phyloP scores from a whole-genome alignment of 2,888 invertebrate genomes.

The Andrena flavipes region DNA sequence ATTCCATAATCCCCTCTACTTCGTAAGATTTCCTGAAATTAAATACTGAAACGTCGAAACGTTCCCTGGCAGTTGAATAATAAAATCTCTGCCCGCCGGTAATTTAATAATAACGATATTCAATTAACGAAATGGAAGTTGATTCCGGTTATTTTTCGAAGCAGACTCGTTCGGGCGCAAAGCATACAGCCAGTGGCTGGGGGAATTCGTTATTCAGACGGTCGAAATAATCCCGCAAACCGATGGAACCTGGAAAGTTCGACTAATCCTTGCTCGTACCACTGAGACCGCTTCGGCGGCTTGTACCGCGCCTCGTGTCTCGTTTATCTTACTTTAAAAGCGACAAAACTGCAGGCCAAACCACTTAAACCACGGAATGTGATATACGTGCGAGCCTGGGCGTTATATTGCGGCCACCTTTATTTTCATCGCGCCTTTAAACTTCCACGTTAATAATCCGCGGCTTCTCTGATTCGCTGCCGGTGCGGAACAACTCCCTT shows the following conservation, averaged over 20 bases:
- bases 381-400: background rate
- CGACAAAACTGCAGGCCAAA: slow-evolving; percentile 25
- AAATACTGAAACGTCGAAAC: too few relatives aligned
- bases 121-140: too few relatives aligned
- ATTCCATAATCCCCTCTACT: too few relatives aligned
- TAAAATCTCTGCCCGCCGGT: too few relatives aligned
- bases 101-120: too few relatives aligned
- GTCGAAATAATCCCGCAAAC: background rate
- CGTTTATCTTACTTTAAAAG: slow-evolving; percentile 18
- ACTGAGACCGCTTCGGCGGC: slow-evolving; percentile 26
- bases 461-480: background rate
- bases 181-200: background rate
- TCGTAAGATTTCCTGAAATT: too few relatives aligned
- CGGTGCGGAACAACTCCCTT: background rate
- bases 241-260: background rate
- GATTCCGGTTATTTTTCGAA: too few relatives aligned
- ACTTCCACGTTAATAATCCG: background rate
- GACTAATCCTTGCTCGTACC: slow-evolving; percentile 18
- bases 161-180: too few relatives aligned
- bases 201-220: background rate
- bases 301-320: background rate
- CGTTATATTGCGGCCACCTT: background rate
- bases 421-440: background rate
- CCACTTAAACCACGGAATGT: slow-evolving; percentile 10
- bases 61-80: too few relatives aligned